Evolutionary conservation across 1,140 invertebrate genomes (phyloP).

Genomic region (Lerema accius): DNA sequence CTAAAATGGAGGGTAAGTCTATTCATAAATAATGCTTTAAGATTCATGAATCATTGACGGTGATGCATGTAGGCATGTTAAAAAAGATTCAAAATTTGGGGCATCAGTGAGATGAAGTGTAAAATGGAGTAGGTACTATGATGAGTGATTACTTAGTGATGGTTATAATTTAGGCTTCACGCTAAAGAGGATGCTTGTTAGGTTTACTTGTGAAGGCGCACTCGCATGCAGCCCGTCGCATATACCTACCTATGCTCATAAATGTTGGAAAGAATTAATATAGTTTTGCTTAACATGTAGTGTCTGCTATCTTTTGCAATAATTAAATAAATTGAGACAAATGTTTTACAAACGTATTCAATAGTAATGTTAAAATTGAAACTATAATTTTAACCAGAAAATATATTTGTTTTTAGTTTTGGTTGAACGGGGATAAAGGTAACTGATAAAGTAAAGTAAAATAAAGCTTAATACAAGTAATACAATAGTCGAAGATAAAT

Average conservation of each 20-base stretch:
- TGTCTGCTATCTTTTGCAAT: no score
- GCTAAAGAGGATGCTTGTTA: constrained; percentile 70
- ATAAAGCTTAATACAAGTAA: no score
- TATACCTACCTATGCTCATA: constrained; percentile 50
- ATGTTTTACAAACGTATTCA: no score
- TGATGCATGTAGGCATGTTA: constrained; percentile 12
- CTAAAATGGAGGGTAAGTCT: not conserved
- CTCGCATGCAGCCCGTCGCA: constrained; percentile 44
- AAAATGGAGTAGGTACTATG: constrained; percentile 53
- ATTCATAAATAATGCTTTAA: constrained; percentile 3
- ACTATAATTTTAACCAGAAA: no score
- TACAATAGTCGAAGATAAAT: no score
- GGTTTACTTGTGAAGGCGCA: constrained; percentile 74
- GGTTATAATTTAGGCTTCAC: constrained; percentile 75
- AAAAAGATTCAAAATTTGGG: constrained; percentile 35
- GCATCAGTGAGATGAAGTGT: constrained; percentile 41
- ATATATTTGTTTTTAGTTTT: no score
- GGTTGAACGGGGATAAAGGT: no score
- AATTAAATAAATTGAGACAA: no score
- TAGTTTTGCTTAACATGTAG: no score
- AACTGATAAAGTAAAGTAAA: no score
- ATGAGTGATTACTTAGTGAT: constrained; percentile 70
- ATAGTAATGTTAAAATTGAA: no score
- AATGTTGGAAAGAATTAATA: constrained; percentile 51
- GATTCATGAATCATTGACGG: constrained; percentile 8